A percentile compares a stretch with the other conserved stretches of the same genome.
phyloP scores from a whole-genome alignment of 2,888 invertebrate genomes.

The Leptopilina drosophilae region DNA sequence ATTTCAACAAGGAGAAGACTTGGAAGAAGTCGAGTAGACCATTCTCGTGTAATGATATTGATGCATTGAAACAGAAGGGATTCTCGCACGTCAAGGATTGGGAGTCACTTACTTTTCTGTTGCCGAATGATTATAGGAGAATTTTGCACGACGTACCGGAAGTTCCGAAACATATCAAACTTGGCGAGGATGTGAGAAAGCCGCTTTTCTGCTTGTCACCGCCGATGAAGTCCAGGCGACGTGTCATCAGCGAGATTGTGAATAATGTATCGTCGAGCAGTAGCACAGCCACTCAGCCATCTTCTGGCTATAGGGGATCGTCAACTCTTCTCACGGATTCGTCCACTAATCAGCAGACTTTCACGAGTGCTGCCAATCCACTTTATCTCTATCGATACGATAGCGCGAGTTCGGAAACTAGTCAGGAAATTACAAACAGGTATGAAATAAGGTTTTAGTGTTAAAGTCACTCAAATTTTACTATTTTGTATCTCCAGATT shows the following conservation, averaged over 20 bases:
- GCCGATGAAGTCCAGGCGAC: slow-evolving; percentile 78
- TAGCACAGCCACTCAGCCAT: slow-evolving; percentile 87
- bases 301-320: slow-evolving; percentile 91
- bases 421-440: slow-evolving; percentile 65
- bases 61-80: slow-evolving; percentile 87
- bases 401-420: slow-evolving; percentile 86
- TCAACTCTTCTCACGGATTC: slow-evolving; percentile 90
- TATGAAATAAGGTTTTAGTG: neutral
- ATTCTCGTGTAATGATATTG: slow-evolving; percentile 89
- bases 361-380: slow-evolving; percentile 77
- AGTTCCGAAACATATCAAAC: slow-evolving; percentile 82
- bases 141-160: slow-evolving; percentile 89
- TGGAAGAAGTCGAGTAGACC: slow-evolving; percentile 80
- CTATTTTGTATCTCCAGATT: too few relatives aligned
- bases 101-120: slow-evolving; percentile 92
- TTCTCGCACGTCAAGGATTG: slow-evolving; percentile 93
- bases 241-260: slow-evolving; percentile 80
- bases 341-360: slow-evolving; percentile 83
- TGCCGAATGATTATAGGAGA: slow-evolving; percentile 90
- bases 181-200: slow-evolving; percentile 78
- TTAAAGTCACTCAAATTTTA: too few relatives aligned
- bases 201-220: slow-evolving; percentile 81
- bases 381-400: slow-evolving; percentile 91
- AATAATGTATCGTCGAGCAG: slow-evolving; percentile 82
- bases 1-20: slow-evolving; percentile 77